Percentiles rank a stretch among this genome's conserved stretches.
Conservation (phyloP, 2,888 invertebrate species). For the Caradrina clavipalpis region DNA sequence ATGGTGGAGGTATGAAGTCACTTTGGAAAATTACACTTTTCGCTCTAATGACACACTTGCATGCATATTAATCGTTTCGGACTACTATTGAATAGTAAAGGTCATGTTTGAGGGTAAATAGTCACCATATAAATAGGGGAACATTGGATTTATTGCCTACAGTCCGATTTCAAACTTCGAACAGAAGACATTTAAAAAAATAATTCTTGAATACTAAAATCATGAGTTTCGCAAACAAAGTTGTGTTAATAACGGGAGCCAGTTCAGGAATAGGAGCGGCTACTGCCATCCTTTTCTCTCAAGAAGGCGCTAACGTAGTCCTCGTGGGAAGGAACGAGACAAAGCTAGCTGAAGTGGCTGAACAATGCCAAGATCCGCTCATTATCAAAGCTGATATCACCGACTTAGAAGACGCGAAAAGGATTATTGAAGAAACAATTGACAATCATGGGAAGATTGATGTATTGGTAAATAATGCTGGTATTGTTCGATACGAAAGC, state of each 20-base stretch:
- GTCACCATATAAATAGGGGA: constrained; percentile 30
- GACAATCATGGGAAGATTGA: constrained; percentile 67
- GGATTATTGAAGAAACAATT: constrained; percentile 66
- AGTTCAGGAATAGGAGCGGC: constrained; percentile 93
- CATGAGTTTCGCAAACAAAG: constrained; percentile 80
- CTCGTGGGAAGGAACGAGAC: constrained; percentile 92
- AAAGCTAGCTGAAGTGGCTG: constrained; percentile 91
- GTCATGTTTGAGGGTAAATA: constrained; percentile 13
- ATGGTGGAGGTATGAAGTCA: no score
- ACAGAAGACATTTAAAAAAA: background rate
- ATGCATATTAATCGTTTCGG: constrained; percentile 17
- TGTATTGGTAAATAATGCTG: constrained; percentile 72
- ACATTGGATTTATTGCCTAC: background rate
- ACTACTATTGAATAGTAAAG: constrained; percentile 17
- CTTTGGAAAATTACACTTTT: constrained; percentile 30
- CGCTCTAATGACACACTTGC: constrained; percentile 26
- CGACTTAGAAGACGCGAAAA: constrained; percentile 65
- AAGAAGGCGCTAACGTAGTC: constrained; percentile 91
- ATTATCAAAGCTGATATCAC: constrained; percentile 69
- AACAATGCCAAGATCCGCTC: constrained; percentile 60
- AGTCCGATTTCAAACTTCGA: constrained; percentile 9
- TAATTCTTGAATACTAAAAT: background rate
- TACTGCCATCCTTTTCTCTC: constrained; percentile 92
- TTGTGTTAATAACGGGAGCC: constrained; percentile 91
- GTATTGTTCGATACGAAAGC: constrained; percentile 55